Evolutionary conservation across 2,113 vertebrate genomes (phyloP).

Genomic region (Myrmophylax atrothorax): DNA sequence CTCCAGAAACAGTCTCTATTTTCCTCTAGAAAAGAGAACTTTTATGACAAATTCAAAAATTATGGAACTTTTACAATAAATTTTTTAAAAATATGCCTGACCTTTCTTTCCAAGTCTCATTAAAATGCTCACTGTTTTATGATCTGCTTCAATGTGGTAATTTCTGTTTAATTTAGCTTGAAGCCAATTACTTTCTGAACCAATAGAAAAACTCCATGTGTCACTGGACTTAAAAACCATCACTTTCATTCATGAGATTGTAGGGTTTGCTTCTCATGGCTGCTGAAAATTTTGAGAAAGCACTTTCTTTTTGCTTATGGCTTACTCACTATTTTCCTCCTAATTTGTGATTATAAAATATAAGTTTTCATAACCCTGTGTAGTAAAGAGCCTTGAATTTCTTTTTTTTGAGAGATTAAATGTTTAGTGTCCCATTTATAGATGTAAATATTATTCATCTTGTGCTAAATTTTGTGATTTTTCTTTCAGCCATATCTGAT

Average conservation of each 20-base stretch:
- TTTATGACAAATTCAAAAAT: background rate
- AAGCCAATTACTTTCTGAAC: background rate
- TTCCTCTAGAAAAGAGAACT: background rate
- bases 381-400: background rate
- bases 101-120: background rate
- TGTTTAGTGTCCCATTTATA: background rate
- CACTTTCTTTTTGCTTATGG: background rate
- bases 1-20: background rate
- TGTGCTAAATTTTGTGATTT: background rate
- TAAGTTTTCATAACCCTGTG: background rate
- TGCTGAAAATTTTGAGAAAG: background rate
- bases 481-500: background rate
- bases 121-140: background rate
- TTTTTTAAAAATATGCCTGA: background rate
- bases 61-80: background rate
- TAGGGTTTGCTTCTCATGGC: background rate
- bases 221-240: background rate
- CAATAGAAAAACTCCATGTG: background rate
- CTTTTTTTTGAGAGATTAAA: background rate
- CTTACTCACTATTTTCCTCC: background rate
- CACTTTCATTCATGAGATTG: background rate
- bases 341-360: background rate
- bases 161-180: conserved; percentile 15
- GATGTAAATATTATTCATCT: background rate
- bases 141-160: background rate